Evolutionary conservation across 2,888 invertebrate species (phyloP).

Genomic region (Caenorhabditis macrosperma): DNA sequence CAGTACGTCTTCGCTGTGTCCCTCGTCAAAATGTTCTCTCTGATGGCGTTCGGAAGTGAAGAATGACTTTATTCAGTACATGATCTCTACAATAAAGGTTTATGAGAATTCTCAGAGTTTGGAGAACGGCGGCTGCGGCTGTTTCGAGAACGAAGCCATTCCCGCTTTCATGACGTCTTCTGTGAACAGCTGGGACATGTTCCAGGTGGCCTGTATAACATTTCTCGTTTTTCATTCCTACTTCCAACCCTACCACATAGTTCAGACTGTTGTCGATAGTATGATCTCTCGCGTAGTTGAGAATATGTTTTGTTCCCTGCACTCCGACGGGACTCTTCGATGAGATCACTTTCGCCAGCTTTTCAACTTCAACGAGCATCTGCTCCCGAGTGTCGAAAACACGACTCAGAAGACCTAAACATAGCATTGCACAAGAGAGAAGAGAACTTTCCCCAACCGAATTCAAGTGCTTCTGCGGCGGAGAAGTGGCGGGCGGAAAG

Average conservation of each 20-base stretch:
- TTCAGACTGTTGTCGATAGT: slow-evolving; percentile 88
- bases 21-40: slow-evolving; percentile 37
- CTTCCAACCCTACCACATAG: slow-evolving; percentile 50
- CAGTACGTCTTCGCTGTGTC: slow-evolving; percentile 45
- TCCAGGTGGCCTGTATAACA: slow-evolving; percentile 88
- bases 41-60: slow-evolving; percentile 24
- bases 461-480: slow-evolving; percentile 83
- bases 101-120: slow-evolving; percentile 32
- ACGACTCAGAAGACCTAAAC: slow-evolving; percentile 58
- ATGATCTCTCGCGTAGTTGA: slow-evolving; percentile 91
- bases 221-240: too few relatives aligned
- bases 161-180: slow-evolving; percentile 89
- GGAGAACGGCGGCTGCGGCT: slow-evolving; percentile 55
- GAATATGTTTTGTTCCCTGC: slow-evolving; percentile 88
- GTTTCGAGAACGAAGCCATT: slow-evolving; percentile 83
- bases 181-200: slow-evolving; percentile 90
- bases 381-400: slow-evolving; percentile 59
- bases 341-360: slow-evolving; percentile 88
- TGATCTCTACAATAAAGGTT: background rate
- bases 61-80: background rate
- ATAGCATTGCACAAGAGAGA: background rate
- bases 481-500: slow-evolving; percentile 88
- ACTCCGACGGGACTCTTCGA: slow-evolving; percentile 94
- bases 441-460: slow-evolving; percentile 32
- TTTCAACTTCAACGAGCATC: slow-evolving; percentile 71